Evolutionary conservation across 2,113 vertebrate species (phyloP), one percentile per base, ranked within the genome.

Genomic region (Pseudopipra pipra): DNA sequence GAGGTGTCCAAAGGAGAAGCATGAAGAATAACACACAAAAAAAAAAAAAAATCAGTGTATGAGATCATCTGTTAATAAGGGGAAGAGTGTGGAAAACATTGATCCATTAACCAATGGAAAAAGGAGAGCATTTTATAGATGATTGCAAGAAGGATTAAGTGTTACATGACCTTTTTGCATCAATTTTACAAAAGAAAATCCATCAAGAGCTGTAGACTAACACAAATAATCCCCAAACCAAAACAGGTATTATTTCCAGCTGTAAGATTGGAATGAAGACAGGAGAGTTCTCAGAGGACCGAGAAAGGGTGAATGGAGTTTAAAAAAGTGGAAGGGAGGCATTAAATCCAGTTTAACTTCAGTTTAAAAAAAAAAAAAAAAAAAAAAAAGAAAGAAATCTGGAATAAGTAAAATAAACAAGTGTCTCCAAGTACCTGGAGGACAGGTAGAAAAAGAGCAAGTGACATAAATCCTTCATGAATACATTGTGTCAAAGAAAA

Each of bases 281-380:
- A 46, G 24, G 8, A 58, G 13, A 68, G 8, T 41, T 16, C 24
- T 76, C 49, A 62, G 56, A 89, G n/a, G 30, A 46, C 54, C 41
- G 22, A 47, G 55, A 67, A 90, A 68, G 27, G 4, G 1, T 21
- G 25, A 56, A 25, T 4, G 3, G 16, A 77, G 8, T 14, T 43
- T 8, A 12, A 74, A 71, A 73, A 65, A 12, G 4, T 0, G 15
- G 2, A 18, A 89, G 35, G 9, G 9, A 1, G 4, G 2, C 1
- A 71, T 41, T n/a, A 81, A 55, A 77, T 43, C 14, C 28, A 55
- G 14, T 9, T 58, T 35, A 52, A 70, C 7, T 59, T 82, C 12
- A 30, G 2, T 8, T 35, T 49, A 47, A 7, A 27, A n/a, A 13
- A 13, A 30, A 39, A 39, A 54, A 47, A 7, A 27, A n/a, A 13